Evolutionary conservation across 2,797 vertebrate genomes (phyloP).

Genomic region (Lacerta viridis): DNA sequence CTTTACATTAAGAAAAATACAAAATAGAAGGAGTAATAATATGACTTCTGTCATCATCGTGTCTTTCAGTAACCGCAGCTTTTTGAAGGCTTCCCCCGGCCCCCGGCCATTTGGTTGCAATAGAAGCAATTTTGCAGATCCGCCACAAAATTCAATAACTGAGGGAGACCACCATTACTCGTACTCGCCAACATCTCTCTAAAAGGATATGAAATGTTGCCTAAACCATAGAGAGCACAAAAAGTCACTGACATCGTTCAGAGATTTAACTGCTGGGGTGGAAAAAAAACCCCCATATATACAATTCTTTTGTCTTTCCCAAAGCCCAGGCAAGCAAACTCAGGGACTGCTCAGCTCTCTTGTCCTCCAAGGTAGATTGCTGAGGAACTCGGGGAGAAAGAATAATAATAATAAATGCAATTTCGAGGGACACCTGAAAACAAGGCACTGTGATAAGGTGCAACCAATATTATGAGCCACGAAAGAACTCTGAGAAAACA

Average conservation of each 20-base stretch:
- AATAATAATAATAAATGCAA: neutral
- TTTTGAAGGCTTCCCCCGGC: slow-evolving; percentile 18
- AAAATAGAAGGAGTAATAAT: slow-evolving; percentile 10
- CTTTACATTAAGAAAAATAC: neutral
- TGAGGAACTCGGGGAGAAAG: neutral
- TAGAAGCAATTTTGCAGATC: neutral
- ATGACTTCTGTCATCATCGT: slow-evolving; percentile 4
- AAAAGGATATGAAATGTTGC: neutral
- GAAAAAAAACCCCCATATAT: neutral
- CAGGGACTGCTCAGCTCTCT: neutral
- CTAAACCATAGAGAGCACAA: neutral
- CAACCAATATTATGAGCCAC: neutral
- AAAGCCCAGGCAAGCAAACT: neutral
- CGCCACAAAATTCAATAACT: neutral
- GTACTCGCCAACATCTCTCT: neutral
- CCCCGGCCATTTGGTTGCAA: slow-evolving; percentile 18
- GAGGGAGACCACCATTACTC: neutral
- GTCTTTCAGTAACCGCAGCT: neutral
- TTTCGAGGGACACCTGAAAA: neutral
- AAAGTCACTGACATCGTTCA: neutral
- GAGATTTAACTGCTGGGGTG: neutral
- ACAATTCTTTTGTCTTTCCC: neutral
- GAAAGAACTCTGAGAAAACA: neutral
- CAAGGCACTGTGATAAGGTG: neutral
- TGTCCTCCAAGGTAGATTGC: neutral